Percentiles rank a stretch among this genome's conserved stretches.
These are phyloP conservation scores for Pardalotus punctatus DNA, from an alignment of 2,113 vertebrate genomes.

Conservation along the genomic window DNA sequence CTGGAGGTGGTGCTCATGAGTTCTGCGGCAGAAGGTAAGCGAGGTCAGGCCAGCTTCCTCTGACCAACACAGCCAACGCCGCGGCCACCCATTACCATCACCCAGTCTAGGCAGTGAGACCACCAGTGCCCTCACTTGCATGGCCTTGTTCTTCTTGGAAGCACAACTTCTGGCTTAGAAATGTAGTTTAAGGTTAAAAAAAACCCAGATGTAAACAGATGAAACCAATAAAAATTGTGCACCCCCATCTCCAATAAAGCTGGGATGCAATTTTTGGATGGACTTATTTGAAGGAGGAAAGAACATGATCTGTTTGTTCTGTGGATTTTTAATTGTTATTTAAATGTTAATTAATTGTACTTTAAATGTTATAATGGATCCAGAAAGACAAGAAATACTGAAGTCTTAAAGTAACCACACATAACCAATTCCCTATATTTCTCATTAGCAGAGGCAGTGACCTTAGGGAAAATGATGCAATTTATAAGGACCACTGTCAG, in stretches of 20 bases:
- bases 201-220: background rate
- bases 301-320: background rate
- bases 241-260: background rate
- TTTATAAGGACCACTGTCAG: fast-evolving
- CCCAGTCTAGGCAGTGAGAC: background rate
- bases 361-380: too few species aligned
- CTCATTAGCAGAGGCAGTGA: background rate
- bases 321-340: background rate
- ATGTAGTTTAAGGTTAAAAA: background rate
- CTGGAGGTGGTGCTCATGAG: slow-evolving; percentile 80
- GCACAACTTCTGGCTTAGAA: background rate
- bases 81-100: background rate
- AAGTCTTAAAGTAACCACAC: background rate
- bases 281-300: background rate
- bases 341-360: too few species aligned
- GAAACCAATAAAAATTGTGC: background rate
- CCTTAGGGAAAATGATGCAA: background rate
- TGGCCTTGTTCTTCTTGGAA: background rate
- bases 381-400: background rate
- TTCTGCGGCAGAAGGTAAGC: slow-evolving; percentile 60
- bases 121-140: background rate
- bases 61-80: fast-evolving
- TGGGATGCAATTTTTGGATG: background rate
- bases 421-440: background rate
- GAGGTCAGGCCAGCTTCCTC: background rate